These are phyloP conservation scores for Coregonus clupeaformis DNA, from an alignment of 2,113 vertebrate genomes.

Conservation along the genomic window DNA sequence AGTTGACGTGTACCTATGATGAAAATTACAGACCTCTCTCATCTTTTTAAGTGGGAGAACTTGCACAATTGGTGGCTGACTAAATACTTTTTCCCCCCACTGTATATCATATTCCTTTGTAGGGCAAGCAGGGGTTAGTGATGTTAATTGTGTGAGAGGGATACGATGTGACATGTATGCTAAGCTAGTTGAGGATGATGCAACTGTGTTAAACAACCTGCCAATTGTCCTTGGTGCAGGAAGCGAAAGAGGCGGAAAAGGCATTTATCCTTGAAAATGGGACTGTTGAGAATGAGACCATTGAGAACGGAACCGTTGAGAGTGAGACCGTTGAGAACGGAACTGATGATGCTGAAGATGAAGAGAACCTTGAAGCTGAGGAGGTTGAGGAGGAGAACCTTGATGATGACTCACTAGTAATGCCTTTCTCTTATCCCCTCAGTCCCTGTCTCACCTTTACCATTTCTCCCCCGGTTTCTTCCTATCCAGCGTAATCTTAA, in stretches of 20 bases:
- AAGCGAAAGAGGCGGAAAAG: constrained; percentile 52
- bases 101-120: neutral
- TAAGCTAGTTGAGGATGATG: neutral
- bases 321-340: no score
- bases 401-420: constrained; percentile 67
- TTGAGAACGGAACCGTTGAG: constrained; percentile 33
- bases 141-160: constrained; percentile 2
- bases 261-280: constrained; percentile 61
- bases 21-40: no score
- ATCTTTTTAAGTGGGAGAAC: no score
- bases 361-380: no score
- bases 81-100: no score
- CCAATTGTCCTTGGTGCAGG: constrained; percentile 60
- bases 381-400: constrained; percentile 31
- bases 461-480: constrained; percentile 6
- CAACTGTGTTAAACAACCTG: constrained; percentile 27
- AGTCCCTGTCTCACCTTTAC: neutral
- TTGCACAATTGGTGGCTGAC: no score
- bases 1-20: no score
- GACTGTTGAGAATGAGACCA: constrained; percentile 43
- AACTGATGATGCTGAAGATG: no score
- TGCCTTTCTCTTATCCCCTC: constrained; percentile 14
- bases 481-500: neutral
- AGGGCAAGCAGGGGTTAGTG: constrained; percentile 2
- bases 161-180: neutral